A percentile compares a stretch with the other conserved stretches of the same genome.
Evolutionary conservation across 1,140 invertebrate species (phyloP).

Genomic region (Camponotus pennsylvanicus): DNA sequence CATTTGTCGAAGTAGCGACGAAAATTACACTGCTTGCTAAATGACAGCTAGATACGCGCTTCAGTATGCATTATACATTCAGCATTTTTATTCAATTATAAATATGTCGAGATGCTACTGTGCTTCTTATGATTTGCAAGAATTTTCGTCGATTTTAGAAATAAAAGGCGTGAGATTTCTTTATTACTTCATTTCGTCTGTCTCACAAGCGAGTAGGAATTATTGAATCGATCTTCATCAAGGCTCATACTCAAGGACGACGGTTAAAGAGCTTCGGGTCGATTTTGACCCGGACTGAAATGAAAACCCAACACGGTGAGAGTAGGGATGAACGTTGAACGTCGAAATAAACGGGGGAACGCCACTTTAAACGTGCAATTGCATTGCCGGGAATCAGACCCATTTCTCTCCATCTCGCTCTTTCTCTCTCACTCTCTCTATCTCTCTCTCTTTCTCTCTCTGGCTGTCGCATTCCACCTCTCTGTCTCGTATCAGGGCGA

Average conservation of each 20-base stretch:
- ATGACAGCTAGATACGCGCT: conserved; percentile 14
- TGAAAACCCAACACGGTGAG: conserved; percentile 68
- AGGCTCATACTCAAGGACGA: conserved; percentile 62
- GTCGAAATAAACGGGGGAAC: conserved; percentile 85
- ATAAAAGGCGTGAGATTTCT: neutral
- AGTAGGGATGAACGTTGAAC: conserved; percentile 78
- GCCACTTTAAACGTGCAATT: conserved; percentile 86
- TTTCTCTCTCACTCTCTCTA: neutral
- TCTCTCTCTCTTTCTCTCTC: conserved; percentile 39
- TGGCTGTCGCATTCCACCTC: conserved; percentile 36
- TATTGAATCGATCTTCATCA: conserved; percentile 72
- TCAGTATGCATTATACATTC: neutral
- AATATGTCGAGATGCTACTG: neutral
- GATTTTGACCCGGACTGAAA: conserved; percentile 72
- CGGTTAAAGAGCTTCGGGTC: conserved; percentile 61
- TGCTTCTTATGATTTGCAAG: neutral
- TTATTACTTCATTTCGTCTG: neutral
- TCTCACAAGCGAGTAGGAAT: conserved; percentile 3
- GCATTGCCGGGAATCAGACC: conserved; percentile 86
- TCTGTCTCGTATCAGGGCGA: conserved; percentile 57
- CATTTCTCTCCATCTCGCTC: conserved; percentile 79
- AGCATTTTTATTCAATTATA: neutral
- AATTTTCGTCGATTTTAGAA: neutral
- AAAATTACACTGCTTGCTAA: conserved; percentile 36
- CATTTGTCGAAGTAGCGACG: conserved; percentile 48